Base-by-base conservation (phyloP, 2,888 invertebrate species). In the Imbricaverruca yamaguchii region DNA sequence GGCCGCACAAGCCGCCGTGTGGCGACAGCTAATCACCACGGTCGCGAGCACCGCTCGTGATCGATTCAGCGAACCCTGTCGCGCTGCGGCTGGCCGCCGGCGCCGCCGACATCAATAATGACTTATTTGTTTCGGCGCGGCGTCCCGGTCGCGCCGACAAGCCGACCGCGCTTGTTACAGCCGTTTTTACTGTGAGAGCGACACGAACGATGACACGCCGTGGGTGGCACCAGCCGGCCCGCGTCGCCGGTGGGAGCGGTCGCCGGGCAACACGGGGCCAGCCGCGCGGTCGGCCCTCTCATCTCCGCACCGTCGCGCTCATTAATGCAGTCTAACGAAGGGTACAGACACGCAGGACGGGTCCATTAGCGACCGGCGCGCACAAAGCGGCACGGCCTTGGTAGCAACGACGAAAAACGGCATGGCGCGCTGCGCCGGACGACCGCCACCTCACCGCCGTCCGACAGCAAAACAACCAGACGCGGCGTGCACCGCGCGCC, bases 371-470 rank as follows among this genome's bases (percentile, higher is more conserved):
- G 59, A 13, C 21, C 74, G 74, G 53, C 53, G 69, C 69, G 39
- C 15, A 69, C 69, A 69, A 69, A 69, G 69, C 69, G 15, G 69
- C 39, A 13, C 15, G 69, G 69, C 69, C 69, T 69, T 69, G 69
- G 39, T 69, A 69, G 69, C 69, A 69, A 69, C 39, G 69, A 25
- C 69, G 69, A 69, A 69, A 69, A 69, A 69, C 69, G 39, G 69
- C 39, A 39, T 4, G 39, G 39, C 39, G 39, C 39, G 39, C 39
- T 1, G 39, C 15, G 69, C 69, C 25, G 69, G 23, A 9, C 39
- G 23, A 15, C 39, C 39, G 15, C 12, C 69, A 25, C 39, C 15
- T 39, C 69, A 39, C 69, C 39, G 39, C 39, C 69, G n/a, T n/a
- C 23, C n/a, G 65, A 6, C n/a, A n/a, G 65, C n/a, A 65, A 23